phyloP scores from a whole-genome alignment of 2,113 vertebrate genomes.

The Thamnaconus septentrionalis region DNA sequence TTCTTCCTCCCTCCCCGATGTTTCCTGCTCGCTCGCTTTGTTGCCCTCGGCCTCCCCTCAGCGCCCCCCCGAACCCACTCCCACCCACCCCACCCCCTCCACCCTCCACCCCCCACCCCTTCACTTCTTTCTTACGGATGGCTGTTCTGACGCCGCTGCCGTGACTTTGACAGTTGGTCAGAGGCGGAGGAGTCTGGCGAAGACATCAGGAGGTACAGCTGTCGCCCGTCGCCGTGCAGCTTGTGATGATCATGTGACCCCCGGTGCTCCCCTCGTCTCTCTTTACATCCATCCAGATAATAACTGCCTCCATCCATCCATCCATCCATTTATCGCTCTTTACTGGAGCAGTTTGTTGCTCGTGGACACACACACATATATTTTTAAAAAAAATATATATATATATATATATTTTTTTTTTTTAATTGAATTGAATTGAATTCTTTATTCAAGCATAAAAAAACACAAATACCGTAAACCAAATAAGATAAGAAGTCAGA shows the following conservation, averaged over 20 bases:
- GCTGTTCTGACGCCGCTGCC: slow-evolving; percentile 46
- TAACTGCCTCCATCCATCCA: neutral
- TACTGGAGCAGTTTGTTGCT: slow-evolving; percentile 14
- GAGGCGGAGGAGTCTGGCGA: slow-evolving; percentile 57
- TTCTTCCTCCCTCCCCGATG: neutral
- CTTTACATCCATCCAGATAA: slow-evolving; percentile 18
- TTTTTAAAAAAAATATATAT: no score
- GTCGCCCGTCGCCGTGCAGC: slow-evolving; percentile 17
- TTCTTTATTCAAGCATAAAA: neutral
- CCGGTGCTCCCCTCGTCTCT: slow-evolving; percentile 14
- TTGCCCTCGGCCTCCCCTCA: neutral
- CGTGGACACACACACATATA: slow-evolving; percentile 33
- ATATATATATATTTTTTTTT: neutral
- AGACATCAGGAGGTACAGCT: slow-evolving; percentile 64
- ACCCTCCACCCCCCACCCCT: no score
- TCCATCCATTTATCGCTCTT: neutral
- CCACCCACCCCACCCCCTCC: no score
- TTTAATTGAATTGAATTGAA: neutral
- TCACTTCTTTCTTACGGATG: no score
- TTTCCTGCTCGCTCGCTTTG: neutral
- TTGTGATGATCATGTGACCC: slow-evolving; percentile 25
- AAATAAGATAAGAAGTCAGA: no score
- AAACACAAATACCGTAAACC: no score
- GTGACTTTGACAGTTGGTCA: slow-evolving; percentile 72
- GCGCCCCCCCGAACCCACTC: no score